A percentile compares a stretch with the other conserved stretches of the same genome.
phyloP scores from a whole-genome alignment of 2,888 invertebrate genomes.

The Dyspetes luteomarginatus region DNA sequence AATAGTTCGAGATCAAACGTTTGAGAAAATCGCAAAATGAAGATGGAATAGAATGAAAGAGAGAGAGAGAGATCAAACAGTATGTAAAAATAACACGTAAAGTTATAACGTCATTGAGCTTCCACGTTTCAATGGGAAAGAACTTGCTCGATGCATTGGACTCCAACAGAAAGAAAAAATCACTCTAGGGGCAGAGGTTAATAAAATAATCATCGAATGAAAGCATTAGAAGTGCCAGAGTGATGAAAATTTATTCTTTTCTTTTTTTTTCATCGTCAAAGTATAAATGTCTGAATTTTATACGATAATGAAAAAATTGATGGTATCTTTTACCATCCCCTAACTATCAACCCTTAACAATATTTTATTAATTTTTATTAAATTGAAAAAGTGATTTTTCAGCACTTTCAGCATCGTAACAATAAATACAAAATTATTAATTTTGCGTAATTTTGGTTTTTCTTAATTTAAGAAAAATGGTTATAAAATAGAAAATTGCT shows the following conservation, averaged over 20 bases:
- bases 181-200: slow-evolving; percentile 13
- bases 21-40: too few species aligned
- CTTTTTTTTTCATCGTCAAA: slow-evolving; percentile 36
- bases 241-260: not conserved
- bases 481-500: too few species aligned
- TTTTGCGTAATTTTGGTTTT: too few species aligned
- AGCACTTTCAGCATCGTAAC: too few species aligned
- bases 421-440: too few species aligned
- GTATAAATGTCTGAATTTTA: slow-evolving; percentile 6
- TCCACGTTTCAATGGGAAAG: slow-evolving; percentile 52
- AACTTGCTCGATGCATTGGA: slow-evolving; percentile 35
- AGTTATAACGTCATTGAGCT: slow-evolving; percentile 52
- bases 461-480: too few species aligned
- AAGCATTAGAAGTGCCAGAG: not conserved
- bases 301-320: not conserved
- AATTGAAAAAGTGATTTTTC: too few species aligned
- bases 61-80: slow-evolving; percentile 8
- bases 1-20: too few species aligned
- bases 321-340: not conserved
- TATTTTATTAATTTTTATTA: too few species aligned
- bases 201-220: slow-evolving; percentile 11
- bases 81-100: slow-evolving; percentile 37
- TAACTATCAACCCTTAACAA: too few species aligned
- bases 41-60: too few species aligned
- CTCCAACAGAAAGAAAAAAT: slow-evolving; percentile 23